phyloP scores from a whole-genome alignment of 2,888 invertebrate species.

The Andrena dorsata region DNA sequence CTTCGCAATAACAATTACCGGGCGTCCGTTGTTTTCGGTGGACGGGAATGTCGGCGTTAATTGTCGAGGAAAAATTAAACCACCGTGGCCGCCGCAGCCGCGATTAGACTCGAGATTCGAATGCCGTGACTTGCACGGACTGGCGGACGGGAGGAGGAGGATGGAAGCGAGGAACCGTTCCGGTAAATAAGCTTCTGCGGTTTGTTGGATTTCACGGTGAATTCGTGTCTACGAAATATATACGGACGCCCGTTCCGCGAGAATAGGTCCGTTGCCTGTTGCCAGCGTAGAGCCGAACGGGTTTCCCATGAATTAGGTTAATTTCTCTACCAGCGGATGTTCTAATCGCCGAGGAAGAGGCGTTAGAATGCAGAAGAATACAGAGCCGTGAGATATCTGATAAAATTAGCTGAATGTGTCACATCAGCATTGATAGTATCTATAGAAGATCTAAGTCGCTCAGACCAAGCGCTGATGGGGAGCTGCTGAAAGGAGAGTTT shows the following conservation, averaged over 20 bases:
- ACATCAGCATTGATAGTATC: too few species aligned
- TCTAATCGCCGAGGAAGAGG: not conserved
- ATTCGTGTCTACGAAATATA: constrained; percentile 52
- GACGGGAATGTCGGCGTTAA: constrained; percentile 17
- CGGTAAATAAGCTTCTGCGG: constrained; percentile 64
- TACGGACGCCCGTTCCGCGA: constrained; percentile 32
- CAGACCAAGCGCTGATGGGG: too few species aligned
- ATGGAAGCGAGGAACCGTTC: constrained; percentile 44
- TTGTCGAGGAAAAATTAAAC: constrained; percentile 41
- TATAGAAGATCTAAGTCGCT: too few species aligned
- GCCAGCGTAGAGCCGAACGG: constrained; percentile 40
- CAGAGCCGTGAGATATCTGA: not conserved
- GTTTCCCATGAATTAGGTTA: constrained; percentile 27
- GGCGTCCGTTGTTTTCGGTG: constrained; percentile 14
- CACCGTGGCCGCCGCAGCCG: constrained; percentile 26
- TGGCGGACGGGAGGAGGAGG: not conserved
- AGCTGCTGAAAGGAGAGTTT: too few species aligned
- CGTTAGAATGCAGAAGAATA: not conserved
- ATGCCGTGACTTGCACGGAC: constrained; percentile 22
- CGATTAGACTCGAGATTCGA: constrained; percentile 49
- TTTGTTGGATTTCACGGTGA: constrained; percentile 59
- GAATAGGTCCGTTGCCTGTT: constrained; percentile 30
- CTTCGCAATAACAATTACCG: constrained; percentile 32
- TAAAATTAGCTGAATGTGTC: too few species aligned
- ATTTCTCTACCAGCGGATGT: constrained; percentile 15